Base-by-base conservation (phyloP, 2,888 invertebrate genomes). In the Teleiodes luculella region DNA sequence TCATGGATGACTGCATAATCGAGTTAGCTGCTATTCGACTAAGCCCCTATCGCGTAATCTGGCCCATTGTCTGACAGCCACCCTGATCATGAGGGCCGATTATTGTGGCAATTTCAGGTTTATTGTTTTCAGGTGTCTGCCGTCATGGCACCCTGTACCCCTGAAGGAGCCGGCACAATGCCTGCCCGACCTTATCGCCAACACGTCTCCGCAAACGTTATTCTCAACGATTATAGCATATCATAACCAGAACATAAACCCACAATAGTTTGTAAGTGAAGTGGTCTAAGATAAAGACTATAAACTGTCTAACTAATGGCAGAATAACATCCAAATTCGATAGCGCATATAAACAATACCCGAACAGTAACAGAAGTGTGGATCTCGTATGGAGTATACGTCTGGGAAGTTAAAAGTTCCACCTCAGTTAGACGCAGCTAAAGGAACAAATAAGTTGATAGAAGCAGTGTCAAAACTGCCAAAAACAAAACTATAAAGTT, bases 401-500 rank as follows among this genome's bases (percentile, higher is more conserved):
- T 79, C 77, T 70, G 68, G 65, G 64, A 85, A 86, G 83, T 86
- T 86, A 84, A 83, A 87, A 87, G 81, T 86, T 87, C 76, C 77
- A 76, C 77, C 75, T 72, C 80, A 73, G 78, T 83, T 77, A 76
- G 79, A 82, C 82, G 83, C 83, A 81, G 71, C 74, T 78, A 74
- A 76, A 83, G 78, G 86, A 86, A 86, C 86, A 87, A 88, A 87
- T 87, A 87, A 86, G 83, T 84, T 86, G 85, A 86, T 80, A 82
- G 85, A 83, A 81, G 81, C 79, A 76, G 74, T 81, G 89, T 89
- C 88, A 86, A 82, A 89, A 89, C 87, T 88, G 87, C 83, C 87
- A 89, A 90, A 90, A 90, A 90, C 90, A 90, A 90, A 89, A 88
- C 90, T 86, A 90, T 90, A 90, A 90, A 90, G 83, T 89, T 88